phyloP scores from a whole-genome alignment of 2,888 invertebrate genomes.

The Habrosyne pyritoides region DNA sequence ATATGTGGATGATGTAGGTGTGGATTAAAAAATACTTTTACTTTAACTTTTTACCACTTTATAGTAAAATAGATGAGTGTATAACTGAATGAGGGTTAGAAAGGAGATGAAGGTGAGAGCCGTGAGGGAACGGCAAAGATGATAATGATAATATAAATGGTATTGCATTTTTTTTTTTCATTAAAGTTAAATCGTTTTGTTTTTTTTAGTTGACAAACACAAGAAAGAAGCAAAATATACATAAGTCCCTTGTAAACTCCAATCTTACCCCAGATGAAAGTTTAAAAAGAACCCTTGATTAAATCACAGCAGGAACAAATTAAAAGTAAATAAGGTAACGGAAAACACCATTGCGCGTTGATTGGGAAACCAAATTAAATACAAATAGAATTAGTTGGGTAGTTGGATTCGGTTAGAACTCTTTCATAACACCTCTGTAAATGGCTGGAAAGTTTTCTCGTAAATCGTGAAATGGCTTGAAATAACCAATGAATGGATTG shows the following conservation, averaged over 20 bases:
- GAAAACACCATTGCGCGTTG: conserved; percentile 2
- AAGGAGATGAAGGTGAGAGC: too few relatives aligned
- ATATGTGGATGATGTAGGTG: too few relatives aligned
- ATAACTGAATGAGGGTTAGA: too few relatives aligned
- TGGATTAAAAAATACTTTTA: too few relatives aligned
- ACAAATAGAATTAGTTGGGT: conserved; percentile 7
- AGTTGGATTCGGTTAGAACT: not conserved
- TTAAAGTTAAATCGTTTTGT: too few relatives aligned
- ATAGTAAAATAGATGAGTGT: too few relatives aligned
- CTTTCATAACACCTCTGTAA: not conserved
- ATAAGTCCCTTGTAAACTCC: not conserved
- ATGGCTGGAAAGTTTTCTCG: not conserved
- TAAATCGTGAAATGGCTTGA: not conserved
- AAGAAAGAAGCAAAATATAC: not conserved
- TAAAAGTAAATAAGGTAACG: conserved; percentile 8
- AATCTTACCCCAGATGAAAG: not conserved
- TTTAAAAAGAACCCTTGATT: not conserved
- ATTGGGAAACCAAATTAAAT: conserved; percentile 7
- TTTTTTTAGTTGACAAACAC: not conserved
- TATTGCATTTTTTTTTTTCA: too few relatives aligned
- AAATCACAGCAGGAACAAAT: conserved; percentile 13
- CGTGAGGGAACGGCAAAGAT: too few relatives aligned
- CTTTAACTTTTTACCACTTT: too few relatives aligned
- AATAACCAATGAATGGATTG: not conserved
- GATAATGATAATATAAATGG: too few relatives aligned